Percentiles rank a stretch among this genome's conserved stretches.
Conservation (phyloP, 2,113 vertebrate species). For the Neomonachus schauinslandi region DNA sequence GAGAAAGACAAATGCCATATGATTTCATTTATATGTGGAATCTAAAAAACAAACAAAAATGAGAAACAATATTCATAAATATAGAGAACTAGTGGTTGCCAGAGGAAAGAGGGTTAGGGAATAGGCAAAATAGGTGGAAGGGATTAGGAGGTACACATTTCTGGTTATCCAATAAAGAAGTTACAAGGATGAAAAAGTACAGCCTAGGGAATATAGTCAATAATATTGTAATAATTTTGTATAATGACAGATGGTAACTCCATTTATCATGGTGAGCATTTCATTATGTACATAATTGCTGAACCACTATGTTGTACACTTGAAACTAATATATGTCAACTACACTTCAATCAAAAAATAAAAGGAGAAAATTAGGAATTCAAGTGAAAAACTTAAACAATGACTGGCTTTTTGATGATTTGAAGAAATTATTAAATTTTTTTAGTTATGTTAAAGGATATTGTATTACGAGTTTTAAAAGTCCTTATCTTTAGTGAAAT, state of each 20-base stretch:
- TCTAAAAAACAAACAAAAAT: background rate
- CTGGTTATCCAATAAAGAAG: background rate
- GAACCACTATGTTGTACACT: background rate
- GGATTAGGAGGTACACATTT: background rate
- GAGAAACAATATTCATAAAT: background rate
- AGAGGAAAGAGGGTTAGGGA: background rate
- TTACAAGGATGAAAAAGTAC: background rate
- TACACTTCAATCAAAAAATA: background rate
- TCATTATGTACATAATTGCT: background rate
- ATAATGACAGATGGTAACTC: background rate
- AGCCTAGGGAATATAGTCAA: background rate
- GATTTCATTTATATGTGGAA: background rate
- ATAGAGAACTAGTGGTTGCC: background rate
- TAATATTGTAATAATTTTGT: background rate
- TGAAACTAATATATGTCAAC: background rate
- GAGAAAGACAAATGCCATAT: background rate
- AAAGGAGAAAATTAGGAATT: background rate
- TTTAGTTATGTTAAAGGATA: background rate
- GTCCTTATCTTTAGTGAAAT: background rate
- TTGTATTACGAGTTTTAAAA: background rate
- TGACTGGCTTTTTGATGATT: background rate
- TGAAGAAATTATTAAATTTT: background rate
- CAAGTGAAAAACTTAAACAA: background rate
- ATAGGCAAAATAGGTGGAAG: background rate
- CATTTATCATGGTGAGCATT: background rate